Evolutionary conservation across 2,797 vertebrate species (phyloP), one percentile per base, ranked within the genome.

Genomic region (Thamnophis elegans): DNA sequence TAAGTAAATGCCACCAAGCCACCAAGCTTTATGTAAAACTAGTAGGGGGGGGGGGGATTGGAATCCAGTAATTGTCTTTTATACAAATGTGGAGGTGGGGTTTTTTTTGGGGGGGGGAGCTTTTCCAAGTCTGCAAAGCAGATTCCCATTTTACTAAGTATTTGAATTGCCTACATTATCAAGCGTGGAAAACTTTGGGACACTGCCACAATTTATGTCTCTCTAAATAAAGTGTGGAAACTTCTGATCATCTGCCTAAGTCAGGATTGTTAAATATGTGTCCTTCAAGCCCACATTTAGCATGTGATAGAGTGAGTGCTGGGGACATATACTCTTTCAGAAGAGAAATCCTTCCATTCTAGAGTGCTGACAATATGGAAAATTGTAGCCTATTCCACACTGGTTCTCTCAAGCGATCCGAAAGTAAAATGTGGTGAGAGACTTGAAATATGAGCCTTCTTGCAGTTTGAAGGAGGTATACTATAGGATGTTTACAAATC

Each of bases 1-100:
- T 42, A 93, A 53, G 18, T 93, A 28, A 85, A 95, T 96, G 96
- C 96, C 93, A 53, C 78, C 53, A 90, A 92, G 89, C 68, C 65
- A 65, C 68, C 82, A 89, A 89, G 25, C 0, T 32, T 22, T 3
- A 91, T 51, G 0, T 0, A 54, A 89, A 3, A 7, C n/a, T 51
- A 62, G 32, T 2, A 47, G 5, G 58, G 5, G 58, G 16, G 47
- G 55, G 28, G 55, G n/a, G n/a, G n/a, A 88, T 55, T 87, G 28
- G 55, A 91, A 68, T 5, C 25, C 56, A 22, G 85, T 0, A 0
- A 0, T 1, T 89, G 54, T 58, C 0, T 91, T 62, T 82, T 60
- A 91, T 9, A 42, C 56, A 42, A 16, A 18, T 47, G 7, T 51
- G 47, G 47, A 51, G 47, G 3, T 87, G 56, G 16, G 25, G 9